These are phyloP conservation scores for Cotesia chilonis DNA, from an alignment of 1,140 invertebrate species.

Conservation along the genomic window DNA sequence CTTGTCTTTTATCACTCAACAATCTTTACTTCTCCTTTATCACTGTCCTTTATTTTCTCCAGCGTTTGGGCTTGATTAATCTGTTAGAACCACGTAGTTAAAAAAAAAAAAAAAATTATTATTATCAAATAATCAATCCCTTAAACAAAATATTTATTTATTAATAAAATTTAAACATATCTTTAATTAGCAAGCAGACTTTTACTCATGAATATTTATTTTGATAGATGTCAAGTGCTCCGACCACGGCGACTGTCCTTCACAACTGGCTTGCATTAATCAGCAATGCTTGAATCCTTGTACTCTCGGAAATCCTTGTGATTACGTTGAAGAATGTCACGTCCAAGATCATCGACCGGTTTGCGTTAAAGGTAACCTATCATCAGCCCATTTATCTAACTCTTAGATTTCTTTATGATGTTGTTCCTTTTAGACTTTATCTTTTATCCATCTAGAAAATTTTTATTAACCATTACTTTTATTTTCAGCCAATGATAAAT, in stretches of 20 bases:
- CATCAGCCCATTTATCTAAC: background rate
- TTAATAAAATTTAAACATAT: background rate
- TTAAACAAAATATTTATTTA: background rate
- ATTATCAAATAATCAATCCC: too few relatives aligned
- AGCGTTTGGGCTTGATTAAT: background rate
- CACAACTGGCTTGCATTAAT: slow-evolving; percentile 79
- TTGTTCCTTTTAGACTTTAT: too few relatives aligned
- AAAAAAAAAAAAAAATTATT: too few relatives aligned
- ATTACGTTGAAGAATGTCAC: slow-evolving; percentile 74
- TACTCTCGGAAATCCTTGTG: slow-evolving; percentile 74
- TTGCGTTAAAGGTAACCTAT: slow-evolving; percentile 74
- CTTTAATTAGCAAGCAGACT: background rate
- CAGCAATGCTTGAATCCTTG: slow-evolving; percentile 81
- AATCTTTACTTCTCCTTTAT: background rate
- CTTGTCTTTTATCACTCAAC: background rate
- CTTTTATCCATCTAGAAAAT: background rate
- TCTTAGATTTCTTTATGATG: background rate
- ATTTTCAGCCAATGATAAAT: slow-evolving; percentile 47
- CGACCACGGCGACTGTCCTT: slow-evolving; percentile 76
- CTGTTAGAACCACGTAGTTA: background rate
- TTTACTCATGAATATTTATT: slow-evolving; percentile 45
- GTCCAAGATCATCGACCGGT: slow-evolving; percentile 81
- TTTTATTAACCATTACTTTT: slow-evolving; percentile 11
- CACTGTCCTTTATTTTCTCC: too few relatives aligned
- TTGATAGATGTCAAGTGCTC: slow-evolving; percentile 74